phyloP scores from a whole-genome alignment of 1,140 invertebrate species.

The Caenorhabditis briggsae region DNA sequence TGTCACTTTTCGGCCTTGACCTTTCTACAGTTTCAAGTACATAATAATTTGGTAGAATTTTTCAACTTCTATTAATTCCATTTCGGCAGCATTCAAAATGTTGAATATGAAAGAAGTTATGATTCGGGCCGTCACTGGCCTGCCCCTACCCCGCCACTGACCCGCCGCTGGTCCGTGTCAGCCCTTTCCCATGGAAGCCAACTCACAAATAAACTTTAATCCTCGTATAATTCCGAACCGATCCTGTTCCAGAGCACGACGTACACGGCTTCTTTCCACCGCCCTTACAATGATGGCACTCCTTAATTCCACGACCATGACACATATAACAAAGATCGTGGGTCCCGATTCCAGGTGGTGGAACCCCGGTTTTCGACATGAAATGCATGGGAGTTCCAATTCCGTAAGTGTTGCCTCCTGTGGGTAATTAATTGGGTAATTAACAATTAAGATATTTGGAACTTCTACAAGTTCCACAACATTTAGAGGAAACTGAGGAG shows the following conservation, averaged over 20 bases:
- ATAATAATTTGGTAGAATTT: no score
- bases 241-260: constrained; percentile 75
- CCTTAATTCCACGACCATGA: constrained; percentile 74
- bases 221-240: constrained; percentile 74
- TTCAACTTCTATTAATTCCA: no score
- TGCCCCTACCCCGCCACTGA: no score
- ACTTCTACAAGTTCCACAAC: not conserved
- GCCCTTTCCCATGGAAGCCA: not conserved
- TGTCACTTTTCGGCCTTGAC: no score
- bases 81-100: no score
- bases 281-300: constrained; percentile 77
- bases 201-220: constrained; percentile 77
- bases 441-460: constrained; percentile 40
- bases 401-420: constrained; percentile 69
- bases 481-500: not conserved
- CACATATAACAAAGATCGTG: constrained; percentile 78
- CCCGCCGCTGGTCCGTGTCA: no score
- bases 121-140: no score
- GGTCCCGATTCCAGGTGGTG: constrained; percentile 74
- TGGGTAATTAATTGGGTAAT: no score
- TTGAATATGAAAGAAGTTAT: no score
- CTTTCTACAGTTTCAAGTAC: no score
- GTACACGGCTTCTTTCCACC: constrained; percentile 76
- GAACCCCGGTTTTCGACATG: constrained; percentile 77
- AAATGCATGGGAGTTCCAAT: constrained; percentile 77